Conservation (phyloP, 2,888 invertebrate species). For the Diaphora mendica region DNA sequence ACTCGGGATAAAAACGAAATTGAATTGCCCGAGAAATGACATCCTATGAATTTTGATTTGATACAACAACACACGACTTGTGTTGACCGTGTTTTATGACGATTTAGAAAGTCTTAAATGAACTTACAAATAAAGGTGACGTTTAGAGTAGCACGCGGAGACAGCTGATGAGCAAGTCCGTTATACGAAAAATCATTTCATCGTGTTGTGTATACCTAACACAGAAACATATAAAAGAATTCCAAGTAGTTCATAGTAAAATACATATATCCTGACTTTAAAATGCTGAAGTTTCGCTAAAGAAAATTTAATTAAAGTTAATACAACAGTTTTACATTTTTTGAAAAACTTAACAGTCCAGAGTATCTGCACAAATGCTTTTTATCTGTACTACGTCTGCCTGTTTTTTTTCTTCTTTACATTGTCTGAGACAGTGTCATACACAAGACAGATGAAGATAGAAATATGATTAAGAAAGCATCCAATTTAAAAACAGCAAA, state of each 20-base stretch:
- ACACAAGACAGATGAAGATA: neutral
- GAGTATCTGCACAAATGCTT: neutral
- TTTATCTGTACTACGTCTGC: neutral
- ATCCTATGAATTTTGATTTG: constrained; percentile 48
- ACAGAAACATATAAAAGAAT: neutral
- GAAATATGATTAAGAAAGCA: neutral
- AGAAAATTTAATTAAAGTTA: neutral
- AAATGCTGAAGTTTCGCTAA: neutral
- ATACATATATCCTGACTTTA: neutral
- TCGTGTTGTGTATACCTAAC: neutral
- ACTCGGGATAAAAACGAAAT: constrained; percentile 72
- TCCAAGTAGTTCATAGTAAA: neutral
- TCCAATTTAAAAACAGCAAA: neutral
- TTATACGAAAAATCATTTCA: neutral
- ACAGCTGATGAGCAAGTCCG: neutral
- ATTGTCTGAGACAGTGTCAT: neutral
- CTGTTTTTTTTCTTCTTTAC: neutral
- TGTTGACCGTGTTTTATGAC: constrained; percentile 23
- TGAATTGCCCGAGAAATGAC: constrained; percentile 50
- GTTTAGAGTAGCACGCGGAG: constrained; percentile 6
- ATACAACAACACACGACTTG: constrained; percentile 25
- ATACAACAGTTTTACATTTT: neutral
- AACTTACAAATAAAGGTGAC: constrained; percentile 7
- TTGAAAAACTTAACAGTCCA: neutral
- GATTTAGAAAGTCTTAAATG: constrained; percentile 16